Percentiles rank a stretch among this genome's conserved stretches.
These are phyloP conservation scores for Cephalopachus bancanus DNA, from an alignment of 2,797 vertebrate species.

Conservation along the genomic window DNA sequence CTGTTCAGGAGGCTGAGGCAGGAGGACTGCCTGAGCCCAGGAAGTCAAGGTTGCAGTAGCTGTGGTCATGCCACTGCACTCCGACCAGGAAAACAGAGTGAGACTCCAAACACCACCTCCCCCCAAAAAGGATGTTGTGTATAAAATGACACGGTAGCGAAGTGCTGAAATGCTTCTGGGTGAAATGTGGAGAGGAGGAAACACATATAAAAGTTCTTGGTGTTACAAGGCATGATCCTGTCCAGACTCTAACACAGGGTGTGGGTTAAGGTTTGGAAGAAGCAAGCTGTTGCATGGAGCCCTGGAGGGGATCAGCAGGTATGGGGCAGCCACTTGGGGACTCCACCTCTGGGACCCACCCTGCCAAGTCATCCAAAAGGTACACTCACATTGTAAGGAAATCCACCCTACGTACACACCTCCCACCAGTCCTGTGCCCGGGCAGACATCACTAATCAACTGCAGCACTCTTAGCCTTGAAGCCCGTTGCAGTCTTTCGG, in stretches of 20 bases:
- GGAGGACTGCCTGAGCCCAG: no score
- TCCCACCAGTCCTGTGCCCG: fast-evolving
- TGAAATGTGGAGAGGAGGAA: conserved; percentile 1
- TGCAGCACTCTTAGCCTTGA: neutral
- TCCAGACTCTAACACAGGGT: neutral
- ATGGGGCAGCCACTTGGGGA: neutral
- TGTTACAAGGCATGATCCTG: fast-evolving
- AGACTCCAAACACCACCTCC: neutral
- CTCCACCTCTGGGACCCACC: neutral
- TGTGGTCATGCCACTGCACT: no score
- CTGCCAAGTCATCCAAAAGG: neutral
- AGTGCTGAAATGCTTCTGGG: neutral
- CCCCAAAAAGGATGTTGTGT: neutral
- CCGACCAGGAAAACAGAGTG: no score
- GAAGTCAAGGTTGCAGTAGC: no score
- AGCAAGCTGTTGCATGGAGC: fast-evolving
- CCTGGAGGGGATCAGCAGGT: neutral
- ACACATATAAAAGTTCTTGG: neutral
- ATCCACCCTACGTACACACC: neutral
- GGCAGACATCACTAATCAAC: neutral
- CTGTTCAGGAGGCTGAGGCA: no score
- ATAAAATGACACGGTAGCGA: neutral
- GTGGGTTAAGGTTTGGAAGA: neutral
- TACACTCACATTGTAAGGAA: fast-evolving
- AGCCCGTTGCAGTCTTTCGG: neutral